Conservation (phyloP, 64 coral and sea anemone species). For the Montipora capricornis region DNA sequence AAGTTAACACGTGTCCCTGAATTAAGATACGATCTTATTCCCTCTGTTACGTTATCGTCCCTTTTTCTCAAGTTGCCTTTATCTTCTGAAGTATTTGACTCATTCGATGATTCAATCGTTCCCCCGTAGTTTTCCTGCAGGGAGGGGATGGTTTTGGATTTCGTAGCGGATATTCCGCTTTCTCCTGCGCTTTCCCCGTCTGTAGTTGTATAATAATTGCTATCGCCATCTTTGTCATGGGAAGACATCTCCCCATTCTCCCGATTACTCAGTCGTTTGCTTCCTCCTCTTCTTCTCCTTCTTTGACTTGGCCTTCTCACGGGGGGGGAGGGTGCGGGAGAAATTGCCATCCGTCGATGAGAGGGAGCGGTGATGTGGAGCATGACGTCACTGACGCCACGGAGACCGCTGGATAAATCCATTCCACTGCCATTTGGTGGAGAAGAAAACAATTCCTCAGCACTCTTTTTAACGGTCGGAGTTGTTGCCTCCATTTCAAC, state of each 20-base stretch:
- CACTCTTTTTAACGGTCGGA: constrained; percentile 6
- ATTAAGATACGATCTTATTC: neutral
- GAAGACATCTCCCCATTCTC: constrained; percentile 57
- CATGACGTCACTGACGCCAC: constrained; percentile 77
- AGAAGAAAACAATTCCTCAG: constrained; percentile 22
- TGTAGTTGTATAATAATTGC: constrained; percentile 46
- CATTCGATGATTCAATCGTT: constrained; percentile 4
- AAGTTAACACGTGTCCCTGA: neutral
- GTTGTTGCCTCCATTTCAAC: neutral
- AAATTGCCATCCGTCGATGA: constrained; percentile 89
- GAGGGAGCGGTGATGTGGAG: constrained; percentile 69
- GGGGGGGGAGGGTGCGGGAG: constrained; percentile 76
- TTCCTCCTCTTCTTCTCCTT: constrained; percentile 47
- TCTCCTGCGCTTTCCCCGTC: constrained; percentile 58
- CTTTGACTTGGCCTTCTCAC: constrained; percentile 52
- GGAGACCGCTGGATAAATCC: constrained; percentile 83
- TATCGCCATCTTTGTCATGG: constrained; percentile 56
- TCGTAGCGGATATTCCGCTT: neutral
- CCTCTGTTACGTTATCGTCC: neutral
- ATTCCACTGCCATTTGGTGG: constrained; percentile 19
- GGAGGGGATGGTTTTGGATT: neutral
- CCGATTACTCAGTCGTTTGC: constrained; percentile 8
- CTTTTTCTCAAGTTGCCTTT: neutral
- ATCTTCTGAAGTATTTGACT: constrained; percentile 16
- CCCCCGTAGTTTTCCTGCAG: neutral